These are phyloP conservation scores for Elephantulus edwardii DNA, from an alignment of 2,113 vertebrate species.

Conservation along the genomic window DNA sequence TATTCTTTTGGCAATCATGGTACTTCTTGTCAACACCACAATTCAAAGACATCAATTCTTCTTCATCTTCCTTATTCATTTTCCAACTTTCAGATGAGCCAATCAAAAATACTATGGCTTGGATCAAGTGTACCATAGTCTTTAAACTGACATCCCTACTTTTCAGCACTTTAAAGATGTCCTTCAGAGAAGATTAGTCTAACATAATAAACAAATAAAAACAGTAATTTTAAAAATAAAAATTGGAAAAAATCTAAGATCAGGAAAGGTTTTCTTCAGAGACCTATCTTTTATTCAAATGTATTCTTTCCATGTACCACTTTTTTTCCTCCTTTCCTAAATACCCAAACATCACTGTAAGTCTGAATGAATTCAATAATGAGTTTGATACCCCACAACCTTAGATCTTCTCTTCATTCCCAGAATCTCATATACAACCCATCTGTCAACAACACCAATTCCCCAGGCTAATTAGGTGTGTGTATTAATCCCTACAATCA, in stretches of 20 bases:
- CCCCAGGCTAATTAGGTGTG: background rate
- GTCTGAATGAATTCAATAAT: background rate
- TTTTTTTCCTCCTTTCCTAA: background rate
- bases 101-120: no score
- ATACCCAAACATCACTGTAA: background rate
- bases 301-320: background rate
- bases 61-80: background rate
- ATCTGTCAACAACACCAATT: background rate
- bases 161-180: no score
- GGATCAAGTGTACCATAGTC: no score
- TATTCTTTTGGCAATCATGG: no score
- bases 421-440: background rate
- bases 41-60: no score
- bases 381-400: background rate
- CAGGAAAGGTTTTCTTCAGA: background rate
- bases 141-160: no score
- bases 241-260: background rate
- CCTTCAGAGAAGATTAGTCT: no score
- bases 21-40: no score
- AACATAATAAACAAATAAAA: constrained; percentile 11
- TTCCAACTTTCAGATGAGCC: no score
- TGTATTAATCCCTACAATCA: background rate
- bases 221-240: background rate
- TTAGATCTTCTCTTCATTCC: background rate
- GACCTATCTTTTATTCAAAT: background rate